phyloP scores from a whole-genome alignment of 2,797 vertebrate genomes.

The Hoplostethus atlanticus region DNA sequence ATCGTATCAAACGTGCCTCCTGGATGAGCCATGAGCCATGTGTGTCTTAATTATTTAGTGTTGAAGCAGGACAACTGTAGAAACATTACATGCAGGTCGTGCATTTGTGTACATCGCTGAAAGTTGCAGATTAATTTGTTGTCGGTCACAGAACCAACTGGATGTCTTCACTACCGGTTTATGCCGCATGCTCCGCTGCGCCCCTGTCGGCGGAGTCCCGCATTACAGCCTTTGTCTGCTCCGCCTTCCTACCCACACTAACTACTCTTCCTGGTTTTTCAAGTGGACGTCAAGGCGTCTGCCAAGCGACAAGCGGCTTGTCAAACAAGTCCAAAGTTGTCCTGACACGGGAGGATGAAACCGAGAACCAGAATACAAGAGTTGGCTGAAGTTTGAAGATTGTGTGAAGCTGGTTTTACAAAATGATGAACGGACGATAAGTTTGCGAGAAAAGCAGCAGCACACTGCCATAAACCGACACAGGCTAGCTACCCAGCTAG shows the following conservation, averaged over 20 bases:
- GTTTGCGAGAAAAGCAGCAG: slow-evolving; percentile 15
- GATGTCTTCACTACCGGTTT: too few species aligned
- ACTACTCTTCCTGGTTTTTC: slow-evolving; percentile 68
- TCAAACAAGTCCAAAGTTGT: slow-evolving; percentile 53
- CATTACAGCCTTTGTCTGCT: slow-evolving; percentile 47
- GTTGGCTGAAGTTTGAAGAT: background rate
- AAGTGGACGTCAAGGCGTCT: slow-evolving; percentile 25
- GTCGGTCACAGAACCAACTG: too few species aligned
- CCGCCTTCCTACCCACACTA: slow-evolving; percentile 42
- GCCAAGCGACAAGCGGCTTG: slow-evolving; percentile 15
- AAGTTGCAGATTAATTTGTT: too few species aligned
- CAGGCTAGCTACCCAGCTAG: slow-evolving; percentile 39
- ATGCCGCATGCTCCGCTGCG: background rate
- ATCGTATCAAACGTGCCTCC: background rate
- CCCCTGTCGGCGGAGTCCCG: background rate
- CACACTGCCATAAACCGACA: slow-evolving; percentile 29
- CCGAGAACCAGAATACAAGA: slow-evolving; percentile 3
- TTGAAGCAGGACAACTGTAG: background rate
- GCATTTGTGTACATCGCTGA: too few species aligned
- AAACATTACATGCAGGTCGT: too few species aligned
- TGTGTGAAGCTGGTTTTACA: rapidly evolving
- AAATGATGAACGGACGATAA: slow-evolving; percentile 13
- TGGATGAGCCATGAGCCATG: background rate
- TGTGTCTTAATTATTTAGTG: background rate
- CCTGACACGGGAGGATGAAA: slow-evolving; percentile 49